Evolutionary conservation across 1,140 invertebrate genomes (phyloP), one percentile per base, ranked within the genome.

Genomic region (Globodera rostochiensis): DNA sequence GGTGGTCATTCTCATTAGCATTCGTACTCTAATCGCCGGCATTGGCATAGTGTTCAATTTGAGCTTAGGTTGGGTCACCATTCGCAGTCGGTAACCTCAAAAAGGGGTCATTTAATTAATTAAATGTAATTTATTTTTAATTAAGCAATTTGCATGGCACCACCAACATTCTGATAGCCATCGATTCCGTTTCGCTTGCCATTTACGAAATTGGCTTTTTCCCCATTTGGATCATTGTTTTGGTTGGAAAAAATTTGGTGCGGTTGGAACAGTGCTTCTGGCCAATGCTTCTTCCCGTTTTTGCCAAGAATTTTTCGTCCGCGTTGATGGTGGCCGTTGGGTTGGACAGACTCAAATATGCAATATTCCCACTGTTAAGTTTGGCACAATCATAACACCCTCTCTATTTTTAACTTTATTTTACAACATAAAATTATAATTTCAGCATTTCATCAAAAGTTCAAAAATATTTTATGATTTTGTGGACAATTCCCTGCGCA

Each of bases 31-130:
- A 15, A 74, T 74, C 45, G 73, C 50, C 8, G 9, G 11, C 49
- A 19, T 74, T 21, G 73, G 73, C 73, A 46, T 74, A 11, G 73
- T 74, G 50, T 46, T 74, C 11, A 74, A 74, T 46, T 46, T 74
- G 49, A 8, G 8, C 19, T 46, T 74, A 15, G 73, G 7, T 36
- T 74, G 8, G 8, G 45, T 74, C 73, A 74, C 73, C 7, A 21
- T 57, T 21, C n/a, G 9, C 9, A 74, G 1, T 74, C 73, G 67
- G 67, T 45, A 69, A 21, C n/a, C n/a, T 45, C 67, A 69, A 69
- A 69, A 69, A 25, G 25, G 25, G 25, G 25, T 25, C 25, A 1
- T 25, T 25, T 25, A 25, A 25, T 25, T 25, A 25, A 25, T 1
- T 0, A 25, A 25, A 25, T 25, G 25, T 25, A 25, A 25, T 25